phyloP scores from a whole-genome alignment of 1,140 invertebrate species.

The Thaumetopoea pityocampa region DNA sequence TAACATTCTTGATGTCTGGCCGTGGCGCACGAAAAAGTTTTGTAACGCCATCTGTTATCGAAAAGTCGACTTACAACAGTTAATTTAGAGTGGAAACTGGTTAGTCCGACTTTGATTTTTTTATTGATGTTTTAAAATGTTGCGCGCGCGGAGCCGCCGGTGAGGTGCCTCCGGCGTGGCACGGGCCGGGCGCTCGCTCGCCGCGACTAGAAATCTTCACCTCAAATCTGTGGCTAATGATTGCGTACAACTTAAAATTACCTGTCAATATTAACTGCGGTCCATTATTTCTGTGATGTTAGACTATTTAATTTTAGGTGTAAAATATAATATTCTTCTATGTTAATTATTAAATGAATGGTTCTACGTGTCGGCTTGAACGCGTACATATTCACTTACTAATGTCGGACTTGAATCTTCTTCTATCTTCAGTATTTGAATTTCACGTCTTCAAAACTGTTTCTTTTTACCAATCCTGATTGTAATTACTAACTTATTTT shows the following conservation, averaged over 20 bases:
- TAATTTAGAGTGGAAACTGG: constrained; percentile 4
- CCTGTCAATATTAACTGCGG: constrained; percentile 23
- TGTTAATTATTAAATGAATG: no score
- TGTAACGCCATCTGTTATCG: constrained; percentile 18
- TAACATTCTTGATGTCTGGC: constrained; percentile 32
- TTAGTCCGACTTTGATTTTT: not conserved
- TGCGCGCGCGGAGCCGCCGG: constrained; percentile 21
- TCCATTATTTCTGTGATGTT: constrained; percentile 16
- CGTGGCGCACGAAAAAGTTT: constrained; percentile 20
- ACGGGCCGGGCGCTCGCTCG: constrained; percentile 42
- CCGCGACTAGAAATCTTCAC: constrained; percentile 28
- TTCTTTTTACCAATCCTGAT: no score
- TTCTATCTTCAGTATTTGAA: no score
- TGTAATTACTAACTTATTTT: no score
- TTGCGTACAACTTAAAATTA: constrained; percentile 23
- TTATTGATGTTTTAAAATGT: constrained; percentile 35
- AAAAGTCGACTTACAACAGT: constrained; percentile 8
- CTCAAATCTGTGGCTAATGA: constrained; percentile 25
- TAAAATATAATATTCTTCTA: constrained; percentile 13
- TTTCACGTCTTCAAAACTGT: no score
- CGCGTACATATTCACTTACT: no score
- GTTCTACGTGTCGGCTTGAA: no score
- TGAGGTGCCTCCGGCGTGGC: constrained; percentile 50
- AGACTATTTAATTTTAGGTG: constrained; percentile 14
- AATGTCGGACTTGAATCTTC: no score